Percentiles rank a stretch among this genome's conserved stretches.
These are phyloP conservation scores for Tetragnatha versicolor DNA, from an alignment of 1,140 invertebrate species.

Conservation along the genomic window DNA sequence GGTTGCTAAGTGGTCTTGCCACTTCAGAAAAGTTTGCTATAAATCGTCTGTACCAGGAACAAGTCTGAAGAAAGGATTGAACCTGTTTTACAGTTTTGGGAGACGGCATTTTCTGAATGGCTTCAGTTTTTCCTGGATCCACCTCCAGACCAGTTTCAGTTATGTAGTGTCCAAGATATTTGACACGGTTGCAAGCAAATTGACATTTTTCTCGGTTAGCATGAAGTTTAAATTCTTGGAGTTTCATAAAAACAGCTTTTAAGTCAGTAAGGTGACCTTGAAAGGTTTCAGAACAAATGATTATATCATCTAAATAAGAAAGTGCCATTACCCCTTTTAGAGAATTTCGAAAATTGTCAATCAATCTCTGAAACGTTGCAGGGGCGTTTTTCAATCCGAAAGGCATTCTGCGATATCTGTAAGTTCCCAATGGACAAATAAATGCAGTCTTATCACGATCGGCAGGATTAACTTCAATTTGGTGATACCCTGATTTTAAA, in stretches of 20 bases:
- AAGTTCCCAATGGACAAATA: conserved; percentile 59
- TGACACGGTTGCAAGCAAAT: neutral
- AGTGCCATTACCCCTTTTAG: neutral
- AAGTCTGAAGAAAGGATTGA: conserved; percentile 55
- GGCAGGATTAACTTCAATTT: conserved; percentile 56
- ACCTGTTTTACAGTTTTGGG: conserved; percentile 54
- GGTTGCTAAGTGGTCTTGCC: conserved; percentile 42
- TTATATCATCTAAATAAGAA: conserved; percentile 2
- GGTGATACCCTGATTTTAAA: neutral
- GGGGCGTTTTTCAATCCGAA: conserved; percentile 64
- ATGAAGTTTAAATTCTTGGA: neutral
- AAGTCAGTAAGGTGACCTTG: neutral
- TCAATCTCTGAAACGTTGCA: conserved; percentile 62
- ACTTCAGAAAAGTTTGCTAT: conserved; percentile 57
- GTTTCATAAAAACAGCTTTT: neutral
- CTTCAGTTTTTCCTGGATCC: conserved; percentile 56
- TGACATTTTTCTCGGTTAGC: conserved; percentile 14
- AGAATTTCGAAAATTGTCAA: conserved; percentile 58
- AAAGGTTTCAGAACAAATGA: neutral
- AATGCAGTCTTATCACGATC: conserved; percentile 64
- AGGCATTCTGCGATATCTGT: conserved; percentile 61
- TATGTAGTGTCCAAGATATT: conserved; percentile 1
- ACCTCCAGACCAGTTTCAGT: conserved; percentile 55
- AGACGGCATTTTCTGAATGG: conserved; percentile 45
- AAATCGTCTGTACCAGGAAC: conserved; percentile 56